Conservation (phyloP, 2,113 vertebrate genomes). For the Ciconia maguari region DNA sequence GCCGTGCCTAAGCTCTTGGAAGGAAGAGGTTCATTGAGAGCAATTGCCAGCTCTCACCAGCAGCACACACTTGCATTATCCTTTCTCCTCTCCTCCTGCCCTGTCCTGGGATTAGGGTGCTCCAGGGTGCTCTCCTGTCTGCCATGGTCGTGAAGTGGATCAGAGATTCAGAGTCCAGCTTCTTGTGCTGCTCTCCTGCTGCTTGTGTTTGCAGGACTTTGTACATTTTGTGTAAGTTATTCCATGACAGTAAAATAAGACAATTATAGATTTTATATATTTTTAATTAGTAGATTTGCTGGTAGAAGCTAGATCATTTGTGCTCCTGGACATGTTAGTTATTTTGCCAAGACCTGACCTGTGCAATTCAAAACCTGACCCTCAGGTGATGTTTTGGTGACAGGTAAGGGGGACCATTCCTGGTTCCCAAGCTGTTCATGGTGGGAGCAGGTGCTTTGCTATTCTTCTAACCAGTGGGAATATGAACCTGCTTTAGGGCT, state of each 20-base stretch:
- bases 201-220: background rate
- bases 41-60: background rate
- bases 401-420: background rate
- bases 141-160: too few species aligned
- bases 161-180: background rate
- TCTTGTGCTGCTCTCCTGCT: background rate
- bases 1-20: background rate
- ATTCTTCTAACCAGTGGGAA: background rate
- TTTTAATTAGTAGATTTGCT: background rate
- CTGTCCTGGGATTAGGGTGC: background rate
- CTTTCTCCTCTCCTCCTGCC: background rate
- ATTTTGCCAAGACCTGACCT: background rate
- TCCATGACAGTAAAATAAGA: background rate
- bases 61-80: background rate
- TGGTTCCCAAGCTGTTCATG: background rate
- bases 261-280: background rate
- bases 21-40: background rate
- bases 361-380: background rate
- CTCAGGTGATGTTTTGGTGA: background rate
- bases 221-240: background rate
- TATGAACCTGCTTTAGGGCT: background rate
- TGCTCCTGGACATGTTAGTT: background rate
- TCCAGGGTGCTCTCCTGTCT: background rate
- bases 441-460: background rate
- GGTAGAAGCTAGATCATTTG: background rate